phyloP scores from a whole-genome alignment of 2,888 invertebrate species.

The Frankliniella fusca region DNA sequence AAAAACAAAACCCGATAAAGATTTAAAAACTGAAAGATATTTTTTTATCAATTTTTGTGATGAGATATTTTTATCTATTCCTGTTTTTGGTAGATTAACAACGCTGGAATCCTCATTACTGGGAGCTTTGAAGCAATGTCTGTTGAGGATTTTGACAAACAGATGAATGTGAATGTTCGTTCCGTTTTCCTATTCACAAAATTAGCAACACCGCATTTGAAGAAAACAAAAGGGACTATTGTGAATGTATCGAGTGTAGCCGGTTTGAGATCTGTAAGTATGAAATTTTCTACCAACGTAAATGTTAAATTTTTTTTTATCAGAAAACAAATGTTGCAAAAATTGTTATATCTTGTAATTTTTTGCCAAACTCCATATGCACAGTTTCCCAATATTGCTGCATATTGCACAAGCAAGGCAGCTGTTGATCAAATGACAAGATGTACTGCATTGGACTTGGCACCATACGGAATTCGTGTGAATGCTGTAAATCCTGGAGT shows the following conservation, averaged over 20 bases:
- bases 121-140: constrained; percentile 52
- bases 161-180: constrained; percentile 55
- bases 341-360: too few species aligned
- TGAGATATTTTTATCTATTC: too few species aligned
- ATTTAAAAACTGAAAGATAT: background rate
- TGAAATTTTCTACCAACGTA: background rate
- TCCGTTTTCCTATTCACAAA: constrained; percentile 48
- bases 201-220: constrained; percentile 51
- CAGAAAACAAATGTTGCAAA: background rate
- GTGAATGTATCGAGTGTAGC: constrained; percentile 58
- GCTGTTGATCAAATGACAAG: constrained; percentile 58
- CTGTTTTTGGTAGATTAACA: constrained; percentile 1
- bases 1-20: background rate
- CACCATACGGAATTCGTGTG: constrained; percentile 37
- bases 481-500: constrained; percentile 51
- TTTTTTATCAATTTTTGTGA: background rate
- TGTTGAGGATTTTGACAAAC: constrained; percentile 51
- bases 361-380: background rate
- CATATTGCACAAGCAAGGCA: constrained; percentile 56
- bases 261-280: constrained; percentile 49
- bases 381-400: constrained; percentile 52
- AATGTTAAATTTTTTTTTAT: background rate
- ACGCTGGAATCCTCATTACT: constrained; percentile 44
- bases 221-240: constrained; percentile 47
- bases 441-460: constrained; percentile 52